These are phyloP conservation scores for Philopotamus ludificatus DNA, from an alignment of 1,140 invertebrate genomes.

Conservation along the genomic window DNA sequence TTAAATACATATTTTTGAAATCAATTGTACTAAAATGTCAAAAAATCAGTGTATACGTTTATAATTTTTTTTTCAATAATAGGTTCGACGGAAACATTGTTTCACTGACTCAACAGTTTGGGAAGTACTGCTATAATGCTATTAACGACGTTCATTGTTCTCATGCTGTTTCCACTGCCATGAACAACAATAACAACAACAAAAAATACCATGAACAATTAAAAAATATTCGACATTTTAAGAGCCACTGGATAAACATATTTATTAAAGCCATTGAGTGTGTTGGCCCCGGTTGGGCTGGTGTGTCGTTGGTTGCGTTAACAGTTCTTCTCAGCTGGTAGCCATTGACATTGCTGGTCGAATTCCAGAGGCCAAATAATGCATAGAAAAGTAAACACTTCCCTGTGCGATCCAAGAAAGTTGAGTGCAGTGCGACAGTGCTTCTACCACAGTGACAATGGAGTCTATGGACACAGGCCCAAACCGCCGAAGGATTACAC, in stretches of 20 bases:
- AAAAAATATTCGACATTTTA: not conserved
- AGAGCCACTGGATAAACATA: not conserved
- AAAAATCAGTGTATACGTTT: no score
- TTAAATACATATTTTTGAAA: no score
- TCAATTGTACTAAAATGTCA: no score
- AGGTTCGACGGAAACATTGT: no score
- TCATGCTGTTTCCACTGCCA: no score
- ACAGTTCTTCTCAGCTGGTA: not conserved
- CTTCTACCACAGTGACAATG: conserved; percentile 59
- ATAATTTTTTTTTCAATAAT: no score
- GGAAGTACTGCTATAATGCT: no score
- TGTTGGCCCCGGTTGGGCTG: conserved; percentile 8
- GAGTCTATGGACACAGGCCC: conserved; percentile 60
- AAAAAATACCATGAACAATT: no score
- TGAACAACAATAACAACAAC: no score
- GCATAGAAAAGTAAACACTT: conserved; percentile 25
- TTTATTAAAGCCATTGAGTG: conserved; percentile 8
- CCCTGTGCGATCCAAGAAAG: not conserved
- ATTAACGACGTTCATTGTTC: no score
- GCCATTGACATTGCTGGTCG: not conserved
- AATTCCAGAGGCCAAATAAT: conserved; percentile 3
- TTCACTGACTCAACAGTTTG: no score
- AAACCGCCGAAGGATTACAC: conserved; percentile 47
- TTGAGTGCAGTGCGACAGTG: conserved; percentile 3
- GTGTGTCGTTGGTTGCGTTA: not conserved